phyloP scores from a whole-genome alignment of 92 coral and sea anemone species.

The Scolanthus callimorphus region DNA sequence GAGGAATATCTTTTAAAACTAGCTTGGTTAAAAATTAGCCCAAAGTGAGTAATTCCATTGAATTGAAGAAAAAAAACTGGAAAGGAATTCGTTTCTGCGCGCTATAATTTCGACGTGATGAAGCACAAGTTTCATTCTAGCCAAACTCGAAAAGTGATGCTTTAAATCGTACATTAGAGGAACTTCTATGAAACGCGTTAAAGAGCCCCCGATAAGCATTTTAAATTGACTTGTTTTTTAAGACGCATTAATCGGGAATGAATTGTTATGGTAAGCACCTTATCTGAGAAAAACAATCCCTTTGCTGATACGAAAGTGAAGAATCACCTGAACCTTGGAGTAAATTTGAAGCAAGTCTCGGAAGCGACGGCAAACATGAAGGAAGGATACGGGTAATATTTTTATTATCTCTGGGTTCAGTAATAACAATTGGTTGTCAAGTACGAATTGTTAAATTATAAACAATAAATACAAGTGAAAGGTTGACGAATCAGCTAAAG shows the following conservation, averaged over 20 bases:
- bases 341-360: constrained; percentile 85
- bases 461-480: no score
- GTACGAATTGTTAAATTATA: background rate
- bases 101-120: no score
- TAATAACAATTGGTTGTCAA: background rate
- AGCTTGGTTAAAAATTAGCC: constrained; percentile 41
- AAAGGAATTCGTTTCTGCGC: no score
- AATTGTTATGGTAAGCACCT: constrained; percentile 61
- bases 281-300: constrained; percentile 60
- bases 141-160: no score
- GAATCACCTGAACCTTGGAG: constrained; percentile 54
- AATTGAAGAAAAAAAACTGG: no score
- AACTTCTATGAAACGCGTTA: constrained; percentile 44
- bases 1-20: constrained; percentile 20
- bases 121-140: no score
- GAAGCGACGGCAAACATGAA: constrained; percentile 44
- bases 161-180: constrained; percentile 2
- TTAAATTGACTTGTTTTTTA: constrained; percentile 41
- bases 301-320: constrained; percentile 48
- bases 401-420: constrained; percentile 35
- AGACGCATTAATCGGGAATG: constrained; percentile 74
- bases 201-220: constrained; percentile 62
- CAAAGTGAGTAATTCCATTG: constrained; percentile 2
- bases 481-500: no score
- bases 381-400: constrained; percentile 47